Percentiles rank a stretch among this genome's conserved stretches.
These are phyloP conservation scores for Ictalurus punctatus DNA, from an alignment of 2,113 vertebrate species.

Conservation along the genomic window DNA sequence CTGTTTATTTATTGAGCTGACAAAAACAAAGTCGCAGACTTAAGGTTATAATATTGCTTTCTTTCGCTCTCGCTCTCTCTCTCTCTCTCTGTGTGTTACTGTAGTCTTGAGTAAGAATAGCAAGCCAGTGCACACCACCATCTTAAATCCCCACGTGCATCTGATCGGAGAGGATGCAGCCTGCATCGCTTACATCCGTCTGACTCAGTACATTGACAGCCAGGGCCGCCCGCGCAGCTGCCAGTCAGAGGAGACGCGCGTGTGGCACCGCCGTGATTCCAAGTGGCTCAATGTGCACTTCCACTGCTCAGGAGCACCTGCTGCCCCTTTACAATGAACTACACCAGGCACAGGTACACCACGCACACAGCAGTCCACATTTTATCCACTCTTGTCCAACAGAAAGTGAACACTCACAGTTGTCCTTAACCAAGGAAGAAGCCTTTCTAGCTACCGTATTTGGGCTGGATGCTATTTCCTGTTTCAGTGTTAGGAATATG, in stretches of 20 bases:
- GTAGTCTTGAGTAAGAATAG: conserved; percentile 97
- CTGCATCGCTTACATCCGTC: conserved; percentile 97
- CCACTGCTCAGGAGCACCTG: conserved; percentile 97
- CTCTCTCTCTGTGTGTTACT: neutral
- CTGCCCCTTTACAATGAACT: conserved; percentile 96
- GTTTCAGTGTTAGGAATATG: neutral
- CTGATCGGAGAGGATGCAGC: conserved; percentile 96
- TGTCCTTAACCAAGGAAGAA: neutral
- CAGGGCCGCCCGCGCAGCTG: conserved; percentile 95
- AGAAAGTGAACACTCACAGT: neutral
- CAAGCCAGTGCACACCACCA: conserved; percentile 98
- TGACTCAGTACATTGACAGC: conserved; percentile 95
- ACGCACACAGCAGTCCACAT: neutral
- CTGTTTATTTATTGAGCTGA: neutral
- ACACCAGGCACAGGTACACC: conserved; percentile 74
- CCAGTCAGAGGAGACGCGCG: conserved; percentile 95
- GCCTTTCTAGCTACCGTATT: neutral
- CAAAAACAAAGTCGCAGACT: neutral
- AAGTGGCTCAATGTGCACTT: conserved; percentile 99
- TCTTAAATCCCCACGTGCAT: conserved; percentile 96
- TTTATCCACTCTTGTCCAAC: neutral
- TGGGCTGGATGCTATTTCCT: neutral
- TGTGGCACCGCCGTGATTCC: conserved; percentile 96
- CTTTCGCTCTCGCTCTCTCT: neutral
- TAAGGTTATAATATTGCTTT: neutral